Conservation (phyloP, 2,797 vertebrate species). For the Dipus sagitta region DNA sequence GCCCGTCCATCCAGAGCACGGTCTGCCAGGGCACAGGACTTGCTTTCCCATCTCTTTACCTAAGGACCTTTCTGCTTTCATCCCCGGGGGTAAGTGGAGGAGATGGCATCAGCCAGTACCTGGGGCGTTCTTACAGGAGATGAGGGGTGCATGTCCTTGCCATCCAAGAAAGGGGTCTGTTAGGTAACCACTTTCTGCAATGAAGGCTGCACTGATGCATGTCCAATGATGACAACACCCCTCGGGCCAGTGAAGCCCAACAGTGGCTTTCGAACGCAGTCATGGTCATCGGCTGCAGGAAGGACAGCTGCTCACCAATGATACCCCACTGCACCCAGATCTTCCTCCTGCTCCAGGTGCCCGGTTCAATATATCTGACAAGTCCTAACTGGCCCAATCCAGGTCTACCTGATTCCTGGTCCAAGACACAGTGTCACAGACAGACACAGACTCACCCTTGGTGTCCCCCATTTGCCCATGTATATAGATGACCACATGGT, state of each 20-base stretch:
- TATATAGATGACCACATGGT: not conserved
- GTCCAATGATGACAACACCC: not conserved
- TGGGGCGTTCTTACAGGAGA: fast-evolving
- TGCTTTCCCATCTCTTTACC: not conserved
- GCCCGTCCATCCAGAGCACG: fast-evolving
- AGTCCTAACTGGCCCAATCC: not conserved
- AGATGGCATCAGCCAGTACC: fast-evolving
- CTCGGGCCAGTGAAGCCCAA: not conserved
- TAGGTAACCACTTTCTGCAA: not conserved
- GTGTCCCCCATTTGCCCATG: fast-evolving
- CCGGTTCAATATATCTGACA: conserved; percentile 21
- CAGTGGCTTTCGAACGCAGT: conserved; percentile 48
- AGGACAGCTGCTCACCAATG: conserved; percentile 78
- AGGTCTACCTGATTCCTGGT: conserved; percentile 3
- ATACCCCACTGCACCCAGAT: not conserved
- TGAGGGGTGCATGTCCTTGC: fast-evolving
- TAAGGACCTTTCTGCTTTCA: fast-evolving
- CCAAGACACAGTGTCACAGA: not conserved
- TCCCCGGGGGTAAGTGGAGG: not conserved
- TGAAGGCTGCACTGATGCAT: not conserved
- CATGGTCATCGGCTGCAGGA: conserved; percentile 69
- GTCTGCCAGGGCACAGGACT: not conserved
- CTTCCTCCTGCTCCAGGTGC: conserved; percentile 47
- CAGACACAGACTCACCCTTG: not conserved
- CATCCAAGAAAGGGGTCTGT: not conserved